These are phyloP conservation scores for Odontocerum albicorne DNA, from an alignment of 2,888 invertebrate genomes.

Conservation along the genomic window DNA sequence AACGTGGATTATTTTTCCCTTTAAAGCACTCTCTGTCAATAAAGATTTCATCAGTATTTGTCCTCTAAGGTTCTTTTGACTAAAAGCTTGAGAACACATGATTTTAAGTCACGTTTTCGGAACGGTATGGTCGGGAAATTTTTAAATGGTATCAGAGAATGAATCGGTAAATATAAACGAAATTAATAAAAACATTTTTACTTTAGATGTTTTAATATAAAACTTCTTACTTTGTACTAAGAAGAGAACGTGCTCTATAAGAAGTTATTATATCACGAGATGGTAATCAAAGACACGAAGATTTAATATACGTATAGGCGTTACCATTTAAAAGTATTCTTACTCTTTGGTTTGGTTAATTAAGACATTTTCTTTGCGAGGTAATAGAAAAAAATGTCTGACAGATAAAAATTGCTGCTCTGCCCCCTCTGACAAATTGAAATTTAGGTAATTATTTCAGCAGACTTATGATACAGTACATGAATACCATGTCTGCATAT, in stretches of 20 bases:
- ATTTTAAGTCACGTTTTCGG: constrained; percentile 18
- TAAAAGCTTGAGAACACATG: too few species aligned
- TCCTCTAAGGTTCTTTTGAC: too few species aligned
- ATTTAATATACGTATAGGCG: constrained; percentile 10
- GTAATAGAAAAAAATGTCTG: not conserved
- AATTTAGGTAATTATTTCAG: too few species aligned
- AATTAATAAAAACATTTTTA: constrained; percentile 31
- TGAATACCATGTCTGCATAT: too few species aligned
- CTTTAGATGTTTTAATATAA: constrained; percentile 20
- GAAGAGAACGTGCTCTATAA: constrained; percentile 31
- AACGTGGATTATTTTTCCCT: too few species aligned
- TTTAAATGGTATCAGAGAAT: constrained; percentile 27
- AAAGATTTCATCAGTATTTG: too few species aligned
- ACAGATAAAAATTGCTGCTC: not conserved
- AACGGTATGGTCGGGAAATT: constrained; percentile 4
- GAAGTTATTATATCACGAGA: constrained; percentile 27
- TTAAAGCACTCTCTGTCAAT: too few species aligned
- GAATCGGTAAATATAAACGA: constrained; percentile 26
- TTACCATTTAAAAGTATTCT: constrained; percentile 13
- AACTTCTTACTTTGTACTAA: constrained; percentile 28
- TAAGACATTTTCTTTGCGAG: constrained; percentile 24
- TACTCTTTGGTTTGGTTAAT: constrained; percentile 26
- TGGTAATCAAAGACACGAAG: constrained; percentile 30
- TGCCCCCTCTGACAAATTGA: not conserved
- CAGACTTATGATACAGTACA: too few species aligned